Conservation (phyloP, 2,888 invertebrate species). For the Heliconius sara region DNA sequence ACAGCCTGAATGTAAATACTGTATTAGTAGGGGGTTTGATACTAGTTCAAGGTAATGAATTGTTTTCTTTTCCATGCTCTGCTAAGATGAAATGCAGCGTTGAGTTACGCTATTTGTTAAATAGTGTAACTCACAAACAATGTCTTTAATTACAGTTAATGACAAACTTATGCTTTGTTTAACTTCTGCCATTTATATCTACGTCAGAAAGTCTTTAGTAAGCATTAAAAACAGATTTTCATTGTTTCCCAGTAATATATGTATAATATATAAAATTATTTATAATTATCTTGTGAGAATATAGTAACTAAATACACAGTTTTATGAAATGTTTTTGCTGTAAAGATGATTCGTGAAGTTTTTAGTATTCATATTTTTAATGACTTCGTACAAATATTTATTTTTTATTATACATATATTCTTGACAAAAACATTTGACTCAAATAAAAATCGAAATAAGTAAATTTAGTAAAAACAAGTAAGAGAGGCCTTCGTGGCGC, state of each 20-base stretch:
- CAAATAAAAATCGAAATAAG: background rate
- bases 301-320: background rate
- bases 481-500: no score
- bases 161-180: background rate
- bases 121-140: no score
- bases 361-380: background rate
- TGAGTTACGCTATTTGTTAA: no score
- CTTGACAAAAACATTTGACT: background rate
- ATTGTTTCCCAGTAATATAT: conserved; percentile 5
- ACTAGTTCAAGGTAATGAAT: no score
- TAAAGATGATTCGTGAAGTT: background rate
- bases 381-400: background rate
- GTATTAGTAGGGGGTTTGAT: no score
- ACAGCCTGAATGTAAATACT: no score
- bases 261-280: conserved; percentile 3
- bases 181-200: background rate
- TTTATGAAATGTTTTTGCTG: background rate
- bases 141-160: no score
- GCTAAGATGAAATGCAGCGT: no score
- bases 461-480: background rate
- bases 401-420: background rate
- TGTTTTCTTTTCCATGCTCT: no score
- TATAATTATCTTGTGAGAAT: conserved; percentile 14
- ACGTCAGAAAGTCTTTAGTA: background rate
- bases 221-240: conserved; percentile 10